phyloP scores from a whole-genome alignment of 2,888 invertebrate species.

The Hirtodrosophila trivittata region DNA sequence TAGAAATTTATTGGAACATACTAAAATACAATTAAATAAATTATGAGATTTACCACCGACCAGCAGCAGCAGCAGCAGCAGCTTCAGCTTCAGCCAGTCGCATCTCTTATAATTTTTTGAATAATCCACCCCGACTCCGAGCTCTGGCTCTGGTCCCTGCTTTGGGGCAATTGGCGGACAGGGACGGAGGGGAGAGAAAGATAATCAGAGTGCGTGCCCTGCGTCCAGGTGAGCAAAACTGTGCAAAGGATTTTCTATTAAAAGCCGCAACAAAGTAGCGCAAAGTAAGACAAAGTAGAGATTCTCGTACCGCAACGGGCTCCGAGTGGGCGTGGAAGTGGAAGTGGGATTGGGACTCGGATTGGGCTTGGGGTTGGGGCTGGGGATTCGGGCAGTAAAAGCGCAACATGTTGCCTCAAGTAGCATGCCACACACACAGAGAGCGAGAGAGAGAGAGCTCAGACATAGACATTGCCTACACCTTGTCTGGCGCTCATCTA shows the following conservation, averaged over 20 bases:
- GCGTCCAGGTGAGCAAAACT: slow-evolving; percentile 43
- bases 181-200: slow-evolving; percentile 5
- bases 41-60: slow-evolving; percentile 73
- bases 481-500: slow-evolving; percentile 72
- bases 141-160: neutral
- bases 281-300: slow-evolving; percentile 76
- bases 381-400: slow-evolving; percentile 54
- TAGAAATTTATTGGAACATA: slow-evolving; percentile 76
- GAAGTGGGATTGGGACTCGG: no score
- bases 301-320: slow-evolving; percentile 17
- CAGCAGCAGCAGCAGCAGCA: no score
- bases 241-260: slow-evolving; percentile 74
- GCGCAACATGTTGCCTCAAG: slow-evolving; percentile 76
- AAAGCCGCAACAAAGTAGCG: slow-evolving; percentile 76
- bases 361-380: neutral
- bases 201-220: slow-evolving; percentile 49
- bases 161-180: no score
- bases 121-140: slow-evolving; percentile 43
- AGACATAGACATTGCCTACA: slow-evolving; percentile 66
- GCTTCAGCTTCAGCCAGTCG: slow-evolving; percentile 12
- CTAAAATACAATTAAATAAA: slow-evolving; percentile 79
- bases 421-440: slow-evolving; percentile 36
- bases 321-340: slow-evolving; percentile 1
- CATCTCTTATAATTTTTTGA: slow-evolving; percentile 56
- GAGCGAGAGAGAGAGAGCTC: slow-evolving; percentile 17